Evolutionary conservation across 2,888 invertebrate genomes (phyloP).

Genomic region (Amiota minor): DNA sequence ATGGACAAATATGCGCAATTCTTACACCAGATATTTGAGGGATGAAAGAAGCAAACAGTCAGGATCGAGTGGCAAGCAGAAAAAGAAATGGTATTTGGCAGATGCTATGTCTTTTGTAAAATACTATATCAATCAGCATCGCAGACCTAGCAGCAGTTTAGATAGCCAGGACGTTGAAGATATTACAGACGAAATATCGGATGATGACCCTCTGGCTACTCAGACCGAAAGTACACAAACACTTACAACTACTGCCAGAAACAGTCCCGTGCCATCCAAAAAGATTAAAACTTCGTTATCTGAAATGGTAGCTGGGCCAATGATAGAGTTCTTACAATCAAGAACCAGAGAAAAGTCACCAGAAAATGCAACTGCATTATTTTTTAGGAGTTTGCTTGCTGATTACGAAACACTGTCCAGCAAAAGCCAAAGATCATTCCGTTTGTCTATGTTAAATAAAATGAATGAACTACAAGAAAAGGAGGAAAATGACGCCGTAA

Average conservation of each 20-base stretch:
- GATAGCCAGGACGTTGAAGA: too few species aligned
- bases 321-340: slow-evolving; percentile 32
- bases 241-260: slow-evolving; percentile 21
- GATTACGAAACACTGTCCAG: slow-evolving; percentile 27
- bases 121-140: too few species aligned
- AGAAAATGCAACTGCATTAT: slow-evolving; percentile 29
- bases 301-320: slow-evolving; percentile 29
- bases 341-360: slow-evolving; percentile 28
- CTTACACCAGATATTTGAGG: too few species aligned
- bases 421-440: slow-evolving; percentile 29
- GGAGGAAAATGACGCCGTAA: background rate
- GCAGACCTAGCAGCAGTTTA: too few species aligned
- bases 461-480: slow-evolving; percentile 23
- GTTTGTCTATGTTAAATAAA: background rate
- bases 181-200: too few species aligned
- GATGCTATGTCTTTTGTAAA: too few species aligned
- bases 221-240: background rate
- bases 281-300: slow-evolving; percentile 18
- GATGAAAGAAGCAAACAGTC: too few species aligned
- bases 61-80: too few species aligned
- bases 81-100: too few species aligned
- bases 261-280: slow-evolving; percentile 28
- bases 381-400: slow-evolving; percentile 27
- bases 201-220: background rate
- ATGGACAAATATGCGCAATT: too few species aligned